Percentiles rank a stretch among this genome's conserved stretches.
Evolutionary conservation across 92 coral and sea anemone species (phyloP).

Genomic region (Phymanthus crucifer): DNA sequence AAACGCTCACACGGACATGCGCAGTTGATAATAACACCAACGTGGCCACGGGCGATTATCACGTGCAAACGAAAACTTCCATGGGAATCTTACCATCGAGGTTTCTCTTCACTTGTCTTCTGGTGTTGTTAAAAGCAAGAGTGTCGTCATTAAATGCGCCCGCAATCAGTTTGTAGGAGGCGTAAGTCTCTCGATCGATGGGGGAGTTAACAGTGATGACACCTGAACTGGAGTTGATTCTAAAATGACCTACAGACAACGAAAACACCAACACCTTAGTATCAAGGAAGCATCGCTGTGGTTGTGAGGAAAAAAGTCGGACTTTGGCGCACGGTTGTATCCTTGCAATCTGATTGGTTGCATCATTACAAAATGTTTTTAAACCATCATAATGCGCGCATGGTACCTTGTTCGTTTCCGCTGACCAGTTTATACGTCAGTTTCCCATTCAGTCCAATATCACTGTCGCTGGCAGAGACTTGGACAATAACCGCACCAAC

Average conservation of each 20-base stretch:
- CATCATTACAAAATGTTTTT: not conserved
- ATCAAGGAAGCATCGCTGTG: too few species aligned
- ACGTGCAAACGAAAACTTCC: not conserved
- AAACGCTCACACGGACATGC: too few species aligned
- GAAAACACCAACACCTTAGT: too few species aligned
- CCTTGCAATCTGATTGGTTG: not conserved
- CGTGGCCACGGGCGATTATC: not conserved
- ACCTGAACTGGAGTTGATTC: conserved; percentile 47
- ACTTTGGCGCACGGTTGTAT: not conserved
- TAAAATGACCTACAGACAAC: conserved; percentile 78
- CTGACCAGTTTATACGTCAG: conserved; percentile 63
- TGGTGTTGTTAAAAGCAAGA: conserved; percentile 62
- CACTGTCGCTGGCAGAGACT: conserved; percentile 65
- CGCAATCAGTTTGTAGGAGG: conserved; percentile 42
- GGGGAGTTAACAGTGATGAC: conserved; percentile 49
- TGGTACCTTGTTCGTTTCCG: conserved; percentile 66
- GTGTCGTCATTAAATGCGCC: conserved; percentile 67
- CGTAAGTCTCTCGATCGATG: conserved; percentile 63
- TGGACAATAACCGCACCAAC: conserved; percentile 51
- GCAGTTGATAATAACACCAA: too few species aligned
- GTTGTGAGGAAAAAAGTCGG: not conserved
- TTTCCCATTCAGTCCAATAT: conserved; percentile 58
- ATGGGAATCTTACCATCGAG: conserved; percentile 53
- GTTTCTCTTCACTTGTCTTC: conserved; percentile 33
- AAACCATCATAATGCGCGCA: not conserved